phyloP scores from a whole-genome alignment of 2,797 vertebrate genomes.

The Microctenopoma steveboyesi region DNA sequence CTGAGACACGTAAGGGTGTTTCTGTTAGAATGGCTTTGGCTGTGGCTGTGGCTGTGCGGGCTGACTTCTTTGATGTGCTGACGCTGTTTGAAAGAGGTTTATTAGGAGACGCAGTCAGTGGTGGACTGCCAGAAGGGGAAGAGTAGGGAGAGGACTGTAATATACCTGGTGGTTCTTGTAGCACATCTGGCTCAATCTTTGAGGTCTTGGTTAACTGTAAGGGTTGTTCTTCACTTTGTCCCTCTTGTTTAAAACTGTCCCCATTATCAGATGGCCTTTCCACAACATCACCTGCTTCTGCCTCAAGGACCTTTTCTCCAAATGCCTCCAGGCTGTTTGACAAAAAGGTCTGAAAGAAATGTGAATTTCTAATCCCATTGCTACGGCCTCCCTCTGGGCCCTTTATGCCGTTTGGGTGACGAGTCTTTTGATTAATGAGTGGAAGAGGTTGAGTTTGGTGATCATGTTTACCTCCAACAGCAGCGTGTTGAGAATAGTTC shows the following conservation, averaged over 20 bases:
- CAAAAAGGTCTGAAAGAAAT: slow-evolving; percentile 85
- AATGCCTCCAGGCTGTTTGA: slow-evolving; percentile 82
- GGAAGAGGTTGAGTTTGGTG: slow-evolving; percentile 79
- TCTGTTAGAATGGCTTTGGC: slow-evolving; percentile 62
- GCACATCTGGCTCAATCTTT: slow-evolving; percentile 65
- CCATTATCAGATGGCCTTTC: slow-evolving; percentile 74
- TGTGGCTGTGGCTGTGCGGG: slow-evolving; percentile 31
- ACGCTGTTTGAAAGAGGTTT: slow-evolving; percentile 72
- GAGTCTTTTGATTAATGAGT: slow-evolving; percentile 73
- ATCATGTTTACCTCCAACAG: slow-evolving; percentile 68
- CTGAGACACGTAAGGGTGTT: slow-evolving; percentile 53
- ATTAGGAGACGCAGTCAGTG: slow-evolving; percentile 64
- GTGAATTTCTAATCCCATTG: slow-evolving; percentile 71
- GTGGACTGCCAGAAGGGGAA: slow-evolving; percentile 71
- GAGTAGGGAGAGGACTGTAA: slow-evolving; percentile 63
- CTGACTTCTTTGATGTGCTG: slow-evolving; percentile 73
- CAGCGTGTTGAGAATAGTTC: slow-evolving; percentile 57
- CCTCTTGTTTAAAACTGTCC: slow-evolving; percentile 70
- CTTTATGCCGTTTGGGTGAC: slow-evolving; percentile 58
- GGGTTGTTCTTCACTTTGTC: slow-evolving; percentile 77
- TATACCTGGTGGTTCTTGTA: slow-evolving; percentile 43
- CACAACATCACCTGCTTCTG: slow-evolving; percentile 52
- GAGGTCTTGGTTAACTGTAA: slow-evolving; percentile 74
- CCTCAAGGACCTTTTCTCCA: slow-evolving; percentile 73
- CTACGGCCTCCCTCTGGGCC: slow-evolving; percentile 53